These are phyloP conservation scores for Sander vitreus DNA, from an alignment of 2,113 vertebrate species.

Conservation along the genomic window DNA sequence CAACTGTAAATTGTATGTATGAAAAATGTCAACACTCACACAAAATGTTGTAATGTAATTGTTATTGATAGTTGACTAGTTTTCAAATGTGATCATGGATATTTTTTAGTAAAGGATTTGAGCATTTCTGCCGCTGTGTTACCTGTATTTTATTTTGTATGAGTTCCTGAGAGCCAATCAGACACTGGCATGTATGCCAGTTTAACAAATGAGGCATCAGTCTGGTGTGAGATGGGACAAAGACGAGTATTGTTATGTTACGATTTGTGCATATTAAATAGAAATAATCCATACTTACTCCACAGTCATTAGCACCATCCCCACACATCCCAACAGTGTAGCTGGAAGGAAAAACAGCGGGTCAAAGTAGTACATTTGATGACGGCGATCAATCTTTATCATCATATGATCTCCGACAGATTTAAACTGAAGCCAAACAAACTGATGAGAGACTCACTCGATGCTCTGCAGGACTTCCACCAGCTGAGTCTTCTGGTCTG, in stretches of 20 bases:
- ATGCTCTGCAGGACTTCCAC: constrained; percentile 95
- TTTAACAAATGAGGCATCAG: not conserved
- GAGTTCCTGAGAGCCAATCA: not conserved
- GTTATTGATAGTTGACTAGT: not conserved
- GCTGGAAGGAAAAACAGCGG: constrained; percentile 79
- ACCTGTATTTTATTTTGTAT: not conserved
- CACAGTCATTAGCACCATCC: constrained; percentile 98
- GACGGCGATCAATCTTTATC: not conserved
- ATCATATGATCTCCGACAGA: not conserved
- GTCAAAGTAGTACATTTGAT: not conserved
- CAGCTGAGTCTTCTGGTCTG: constrained; percentile 97
- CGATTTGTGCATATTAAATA: not conserved
- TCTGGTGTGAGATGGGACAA: not conserved
- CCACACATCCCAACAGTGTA: constrained; percentile 99
- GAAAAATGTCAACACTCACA: not conserved
- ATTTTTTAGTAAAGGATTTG: not conserved
- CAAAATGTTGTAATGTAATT: not conserved
- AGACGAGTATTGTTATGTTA: not conserved
- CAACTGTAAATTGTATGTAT: not conserved
- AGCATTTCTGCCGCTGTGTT: not conserved
- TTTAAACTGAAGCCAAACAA: not conserved
- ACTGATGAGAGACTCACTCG: constrained; percentile 87
- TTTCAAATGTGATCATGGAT: not conserved
- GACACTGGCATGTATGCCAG: not conserved
- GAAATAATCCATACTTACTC: constrained; percentile 86